Evolutionary conservation across 2,113 vertebrate genomes (phyloP).

Genomic region (Perca flavescens): DNA sequence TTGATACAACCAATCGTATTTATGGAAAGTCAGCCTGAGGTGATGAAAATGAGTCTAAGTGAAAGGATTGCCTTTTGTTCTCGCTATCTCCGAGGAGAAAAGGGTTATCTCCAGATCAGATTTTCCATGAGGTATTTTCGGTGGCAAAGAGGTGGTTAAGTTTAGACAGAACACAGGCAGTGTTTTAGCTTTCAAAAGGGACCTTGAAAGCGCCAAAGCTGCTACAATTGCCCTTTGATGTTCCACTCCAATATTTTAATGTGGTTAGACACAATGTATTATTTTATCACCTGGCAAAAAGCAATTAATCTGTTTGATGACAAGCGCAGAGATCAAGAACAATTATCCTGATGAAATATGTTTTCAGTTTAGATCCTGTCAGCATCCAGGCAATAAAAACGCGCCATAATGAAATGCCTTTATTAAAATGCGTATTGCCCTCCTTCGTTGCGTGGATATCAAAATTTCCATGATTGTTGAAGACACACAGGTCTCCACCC

Average conservation of each 20-base stretch:
- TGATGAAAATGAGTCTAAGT: conserved; percentile 79
- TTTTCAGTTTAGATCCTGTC: conserved; percentile 54
- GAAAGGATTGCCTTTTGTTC: conserved; percentile 76
- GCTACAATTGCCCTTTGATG: conserved; percentile 64
- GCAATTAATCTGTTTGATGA: conserved; percentile 62
- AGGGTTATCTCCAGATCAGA: conserved; percentile 66
- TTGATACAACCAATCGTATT: conserved; percentile 74
- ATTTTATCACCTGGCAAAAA: conserved; percentile 60
- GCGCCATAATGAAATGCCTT: conserved; percentile 72
- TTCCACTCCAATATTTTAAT: conserved; percentile 54
- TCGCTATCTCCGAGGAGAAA: conserved; percentile 62
- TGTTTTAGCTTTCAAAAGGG: conserved; percentile 65
- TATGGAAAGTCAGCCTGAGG: conserved; percentile 74
- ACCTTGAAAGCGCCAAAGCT: conserved; percentile 56
- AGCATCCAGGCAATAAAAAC: conserved; percentile 56
- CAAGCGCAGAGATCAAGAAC: conserved; percentile 42
- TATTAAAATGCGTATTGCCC: conserved; percentile 68
- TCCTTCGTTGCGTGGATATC: conserved; percentile 71
- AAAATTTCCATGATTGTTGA: conserved; percentile 83
- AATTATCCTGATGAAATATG: conserved; percentile 58
- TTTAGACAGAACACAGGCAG: conserved; percentile 64
- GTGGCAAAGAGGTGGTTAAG: conserved; percentile 68
- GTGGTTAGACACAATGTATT: conserved; percentile 51
- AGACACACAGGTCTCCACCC: conserved; percentile 83
- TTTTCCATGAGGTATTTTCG: conserved; percentile 78